Evolutionary conservation across 1,140 invertebrate species (phyloP), one percentile per base, ranked within the genome.

Genomic region (Parapsyche elsis): DNA sequence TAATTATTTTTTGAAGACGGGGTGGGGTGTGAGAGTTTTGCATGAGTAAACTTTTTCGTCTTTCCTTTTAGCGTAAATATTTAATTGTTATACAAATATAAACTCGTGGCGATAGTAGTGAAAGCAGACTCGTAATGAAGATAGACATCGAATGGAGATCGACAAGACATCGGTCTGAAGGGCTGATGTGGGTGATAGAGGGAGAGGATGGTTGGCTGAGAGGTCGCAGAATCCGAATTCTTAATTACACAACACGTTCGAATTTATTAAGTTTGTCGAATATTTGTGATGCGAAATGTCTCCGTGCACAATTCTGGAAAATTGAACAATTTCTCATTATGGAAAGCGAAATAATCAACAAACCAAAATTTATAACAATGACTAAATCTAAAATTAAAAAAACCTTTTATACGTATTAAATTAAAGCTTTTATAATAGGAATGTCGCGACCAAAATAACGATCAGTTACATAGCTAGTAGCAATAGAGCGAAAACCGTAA

Each of bases 1-100:
- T 26, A 57, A 75, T 75, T 75, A 57, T 75, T 75, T 75, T 75
- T 23, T 57, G 23, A 23, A 73, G 71, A 38, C 30, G 30, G 30
- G 30, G 30, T 38, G 30, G 30, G 30, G 30, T 38, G 30, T 4
- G 30, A 38, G 30, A 4, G 30, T 38, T 7, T 38, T 38, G 30
- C 30, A n/a, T n/a, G n/a, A n/a, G 30, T 7, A 38, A 53, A 14
- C 49, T 14, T 45, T 45, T 45, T 45, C 49, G 7, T 7, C 9
- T 38, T 9, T 23, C 9, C 24, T 75, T 53, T 73, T 23, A 44
- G 26, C 12, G 71, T 73, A 73, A 73, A 73, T 73, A 73, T 73
- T 73, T 73, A 44, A 73, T 44, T 12, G 24, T 26, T 67, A 26
- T 24, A 24, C 16, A 59, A 10, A 24, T 67, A 16, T 12, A 67